These are phyloP conservation scores for Ramphastos sulfuratus DNA, from an alignment of 2,113 vertebrate species.

Conservation along the genomic window DNA sequence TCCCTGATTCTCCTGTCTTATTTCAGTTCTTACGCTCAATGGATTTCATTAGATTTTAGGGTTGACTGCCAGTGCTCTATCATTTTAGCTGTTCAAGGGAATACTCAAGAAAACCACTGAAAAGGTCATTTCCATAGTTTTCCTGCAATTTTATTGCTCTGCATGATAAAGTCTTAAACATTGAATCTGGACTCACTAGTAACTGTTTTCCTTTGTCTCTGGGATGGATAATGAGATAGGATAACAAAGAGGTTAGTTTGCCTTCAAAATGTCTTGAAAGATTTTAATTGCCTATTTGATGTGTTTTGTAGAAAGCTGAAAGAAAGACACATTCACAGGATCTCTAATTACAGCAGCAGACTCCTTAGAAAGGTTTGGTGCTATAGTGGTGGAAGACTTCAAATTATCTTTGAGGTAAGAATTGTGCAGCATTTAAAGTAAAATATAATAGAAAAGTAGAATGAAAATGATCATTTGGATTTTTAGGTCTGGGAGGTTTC, in stretches of 20 bases:
- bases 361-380: not conserved
- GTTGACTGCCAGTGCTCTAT: constrained; percentile 5
- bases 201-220: not conserved
- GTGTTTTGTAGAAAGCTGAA: not conserved
- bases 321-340: not conserved
- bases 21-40: not conserved
- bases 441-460: not conserved
- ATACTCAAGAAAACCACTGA: not conserved
- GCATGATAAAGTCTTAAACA: not conserved
- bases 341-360: not conserved
- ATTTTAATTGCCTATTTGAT: not conserved
- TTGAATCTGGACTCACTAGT: not conserved
- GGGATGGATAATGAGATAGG: not conserved
- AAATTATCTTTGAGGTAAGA: not conserved
- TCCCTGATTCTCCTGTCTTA: not conserved
- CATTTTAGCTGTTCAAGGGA: not conserved
- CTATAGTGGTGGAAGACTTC: not conserved
- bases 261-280: not conserved
- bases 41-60: constrained; percentile 26
- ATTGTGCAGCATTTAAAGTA: not conserved
- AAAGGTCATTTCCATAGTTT: constrained; percentile 27
- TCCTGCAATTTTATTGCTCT: not conserved
- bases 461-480: not conserved
- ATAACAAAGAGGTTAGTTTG: not conserved
- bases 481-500: accelerated